Evolutionary conservation across 2,888 invertebrate species (phyloP).

Genomic region (Lordiphosa andalusiaca): DNA sequence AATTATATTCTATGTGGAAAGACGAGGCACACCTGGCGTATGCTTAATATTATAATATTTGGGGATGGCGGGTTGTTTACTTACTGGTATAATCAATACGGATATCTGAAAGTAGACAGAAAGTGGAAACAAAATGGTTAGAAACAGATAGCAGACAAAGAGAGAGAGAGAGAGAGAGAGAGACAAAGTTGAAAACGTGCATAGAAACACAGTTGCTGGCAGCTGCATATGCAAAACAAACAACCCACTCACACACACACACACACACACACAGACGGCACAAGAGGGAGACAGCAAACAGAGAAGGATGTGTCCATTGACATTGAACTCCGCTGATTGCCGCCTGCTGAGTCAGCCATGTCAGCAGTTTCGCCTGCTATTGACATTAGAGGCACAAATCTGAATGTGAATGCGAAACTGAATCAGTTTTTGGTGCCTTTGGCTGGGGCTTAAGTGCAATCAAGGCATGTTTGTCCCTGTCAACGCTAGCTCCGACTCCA

Average conservation of each 20-base stretch:
- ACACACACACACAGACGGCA: conserved; percentile 9
- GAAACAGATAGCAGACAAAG: conserved; percentile 1
- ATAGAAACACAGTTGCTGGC: background rate
- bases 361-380: conserved; percentile 52
- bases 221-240: conserved; percentile 35
- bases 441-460: conserved; percentile 59
- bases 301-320: conserved; percentile 24
- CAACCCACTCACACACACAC: background rate
- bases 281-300: conserved; percentile 1
- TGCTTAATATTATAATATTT: conserved; percentile 23
- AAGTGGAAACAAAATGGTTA: background rate
- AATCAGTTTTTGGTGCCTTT: conserved; percentile 38
- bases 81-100: conserved; percentile 15
- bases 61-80: conserved; percentile 2
- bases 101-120: conserved; percentile 18
- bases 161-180: too few relatives aligned
- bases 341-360: conserved; percentile 67
- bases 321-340: conserved; percentile 63
- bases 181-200: background rate
- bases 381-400: conserved; percentile 44
- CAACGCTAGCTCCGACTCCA: background rate
- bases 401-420: conserved; percentile 23
- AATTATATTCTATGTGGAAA: conserved; percentile 55
- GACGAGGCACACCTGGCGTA: conserved; percentile 43
- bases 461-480: conserved; percentile 31